Base-by-base conservation (phyloP, 2,797 vertebrate species). In the Myripristis jacobus region DNA sequence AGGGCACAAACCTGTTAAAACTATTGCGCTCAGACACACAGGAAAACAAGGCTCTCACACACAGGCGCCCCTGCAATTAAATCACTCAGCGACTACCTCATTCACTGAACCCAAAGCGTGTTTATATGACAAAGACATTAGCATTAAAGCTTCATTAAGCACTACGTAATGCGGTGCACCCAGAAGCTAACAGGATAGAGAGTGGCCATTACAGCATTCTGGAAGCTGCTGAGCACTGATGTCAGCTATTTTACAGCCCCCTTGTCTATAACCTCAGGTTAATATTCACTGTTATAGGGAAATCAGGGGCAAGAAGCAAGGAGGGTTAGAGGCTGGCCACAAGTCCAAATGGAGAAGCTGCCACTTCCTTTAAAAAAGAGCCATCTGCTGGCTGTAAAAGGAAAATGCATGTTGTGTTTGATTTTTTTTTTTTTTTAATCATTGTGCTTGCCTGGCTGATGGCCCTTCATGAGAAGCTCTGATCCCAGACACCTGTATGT, bases 121-220 rank as follows among this genome's bases (percentile, higher is more conserved):
- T 92, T 92, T 91, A 88, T 87, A 90, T 81, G 90, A 92, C 87
- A 89, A 90, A 91, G 68, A 89, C 81, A 81, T 90, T 85, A 84
- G 81, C 73, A 71, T 86, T 89, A 82, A 90, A 78, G 80, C 83
- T 84, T 85, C 84, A 91, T 90, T 84, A 83, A 80, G 81, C 72
- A 70, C 73, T 66, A 91, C 62, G 84, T 91, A 85, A 93, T 91
- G 78, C 79, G 36, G 70, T 62, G 70, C 75, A 82, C 80, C 81
- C 85, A 84, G 85, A 76, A 88, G 90, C 87, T 78, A 66, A 83
- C 73, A 59, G 72, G 64, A 77, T 65, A 15, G 52, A 81, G 78
- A 88, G 75, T 36, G 79, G 75, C 65, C 85, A 90, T 94, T 91
- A 92, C 90, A 77, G 75, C 85, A 90, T 70, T 72, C 72, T 91